phyloP scores from a whole-genome alignment of 35 echinoderm and acorn worm species.

The Hemicentrotus pulcherrimus region DNA sequence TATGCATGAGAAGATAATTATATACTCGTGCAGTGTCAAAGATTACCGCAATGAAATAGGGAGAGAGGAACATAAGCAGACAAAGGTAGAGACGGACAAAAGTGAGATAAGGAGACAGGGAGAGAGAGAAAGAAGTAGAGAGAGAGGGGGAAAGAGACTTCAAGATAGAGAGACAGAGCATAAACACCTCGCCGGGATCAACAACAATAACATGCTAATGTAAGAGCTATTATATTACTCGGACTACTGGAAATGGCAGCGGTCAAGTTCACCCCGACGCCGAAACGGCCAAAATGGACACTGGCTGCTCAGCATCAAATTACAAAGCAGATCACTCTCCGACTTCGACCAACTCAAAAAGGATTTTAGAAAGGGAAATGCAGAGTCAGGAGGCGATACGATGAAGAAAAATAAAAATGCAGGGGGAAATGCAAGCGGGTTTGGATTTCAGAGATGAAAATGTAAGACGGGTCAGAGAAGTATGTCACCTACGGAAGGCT shows the following conservation, averaged over 20 bases:
- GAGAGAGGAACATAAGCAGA: not conserved
- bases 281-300: constrained; percentile 16
- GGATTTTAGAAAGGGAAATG: not conserved
- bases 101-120: not conserved
- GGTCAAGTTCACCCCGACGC: constrained; percentile 6
- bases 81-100: not conserved
- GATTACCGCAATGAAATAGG: not conserved
- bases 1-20: not conserved
- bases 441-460: constrained; percentile 5
- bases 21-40: not conserved
- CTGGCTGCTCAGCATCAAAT: constrained; percentile 1
- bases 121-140: not conserved
- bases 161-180: not conserved
- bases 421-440: constrained; percentile 3
- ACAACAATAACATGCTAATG: constrained; percentile 13
- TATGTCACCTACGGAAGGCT: constrained; percentile 16
- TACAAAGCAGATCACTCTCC: not conserved
- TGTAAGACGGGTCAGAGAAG: constrained; percentile 36
- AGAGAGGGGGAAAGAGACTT: not conserved
- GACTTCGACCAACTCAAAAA: not conserved
- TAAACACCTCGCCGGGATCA: not conserved
- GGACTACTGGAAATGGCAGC: constrained; percentile 8
- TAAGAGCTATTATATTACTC: constrained; percentile 13
- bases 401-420: not conserved
- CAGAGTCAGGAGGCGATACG: not conserved